Percentiles rank a stretch among this genome's conserved stretches.
Evolutionary conservation across 2,113 vertebrate genomes (phyloP).

Genomic region (Montifringilla adamsi): DNA sequence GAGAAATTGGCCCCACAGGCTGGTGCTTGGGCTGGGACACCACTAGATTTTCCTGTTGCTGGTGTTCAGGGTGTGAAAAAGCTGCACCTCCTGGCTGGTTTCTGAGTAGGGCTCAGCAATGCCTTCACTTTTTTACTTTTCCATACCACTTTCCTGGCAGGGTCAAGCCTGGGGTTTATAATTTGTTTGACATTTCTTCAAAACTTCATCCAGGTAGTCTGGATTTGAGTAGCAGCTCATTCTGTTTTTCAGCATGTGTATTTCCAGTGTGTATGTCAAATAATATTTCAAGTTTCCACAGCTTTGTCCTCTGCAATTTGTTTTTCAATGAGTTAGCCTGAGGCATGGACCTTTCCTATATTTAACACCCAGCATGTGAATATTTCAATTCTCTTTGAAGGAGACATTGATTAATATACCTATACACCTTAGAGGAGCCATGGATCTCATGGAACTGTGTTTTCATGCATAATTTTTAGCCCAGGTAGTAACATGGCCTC

Average conservation of each 20-base stretch:
- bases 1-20: rapidly evolving
- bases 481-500: neutral
- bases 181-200: neutral
- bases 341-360: neutral
- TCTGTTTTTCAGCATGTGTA: neutral
- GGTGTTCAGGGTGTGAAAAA: neutral
- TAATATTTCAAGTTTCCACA: neutral
- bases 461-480: neutral
- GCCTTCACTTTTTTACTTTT: neutral
- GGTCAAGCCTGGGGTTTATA: neutral
- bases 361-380: neutral
- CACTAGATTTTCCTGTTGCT: neutral
- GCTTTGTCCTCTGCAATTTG: neutral
- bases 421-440: neutral
- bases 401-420: neutral
- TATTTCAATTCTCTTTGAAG: neutral
- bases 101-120: neutral
- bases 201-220: neutral
- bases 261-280: neutral
- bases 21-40: neutral
- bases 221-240: neutral
- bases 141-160: neutral
- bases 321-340: neutral
- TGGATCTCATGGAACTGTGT: neutral
- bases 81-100: neutral